phyloP scores from a whole-genome alignment of 2,888 invertebrate genomes.

The Nipponacmea schrenckii region DNA sequence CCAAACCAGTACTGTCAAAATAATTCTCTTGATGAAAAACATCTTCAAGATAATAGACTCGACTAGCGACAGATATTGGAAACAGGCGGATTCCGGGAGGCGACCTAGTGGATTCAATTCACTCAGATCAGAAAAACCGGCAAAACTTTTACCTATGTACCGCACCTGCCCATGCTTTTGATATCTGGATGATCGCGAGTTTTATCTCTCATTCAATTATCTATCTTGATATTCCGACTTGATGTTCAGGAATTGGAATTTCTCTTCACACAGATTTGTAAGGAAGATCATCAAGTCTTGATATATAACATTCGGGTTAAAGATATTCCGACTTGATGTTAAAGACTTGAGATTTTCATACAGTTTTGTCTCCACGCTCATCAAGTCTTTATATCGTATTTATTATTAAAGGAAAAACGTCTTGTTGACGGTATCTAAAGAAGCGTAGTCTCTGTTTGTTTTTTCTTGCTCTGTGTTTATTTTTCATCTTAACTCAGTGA shows the following conservation, averaged over 20 bases:
- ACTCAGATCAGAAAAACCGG: background rate
- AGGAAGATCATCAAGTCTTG: no score
- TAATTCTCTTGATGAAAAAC: background rate
- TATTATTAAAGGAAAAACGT: background rate
- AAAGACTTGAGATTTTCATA: no score
- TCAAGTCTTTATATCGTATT: background rate
- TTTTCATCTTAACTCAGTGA: background rate
- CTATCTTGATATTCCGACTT: no score
- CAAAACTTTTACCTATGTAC: slow-evolving; percentile 1
- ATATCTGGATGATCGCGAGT: background rate
- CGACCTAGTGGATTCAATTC: background rate
- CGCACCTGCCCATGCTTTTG: background rate
- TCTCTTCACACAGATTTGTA: no score
- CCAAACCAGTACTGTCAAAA: background rate
- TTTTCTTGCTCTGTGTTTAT: background rate
- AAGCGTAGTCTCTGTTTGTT: slow-evolving; percentile 1
- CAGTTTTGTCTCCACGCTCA: no score
- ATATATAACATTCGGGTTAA: no score
- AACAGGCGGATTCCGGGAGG: background rate
- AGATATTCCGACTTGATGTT: no score
- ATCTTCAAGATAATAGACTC: background rate
- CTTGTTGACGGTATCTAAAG: background rate
- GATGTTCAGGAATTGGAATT: no score
- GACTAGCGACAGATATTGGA: background rate
- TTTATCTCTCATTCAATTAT: no score